Evolutionary conservation across 2,113 vertebrate genomes (phyloP).

Genomic region (Chaetops frenatus): DNA sequence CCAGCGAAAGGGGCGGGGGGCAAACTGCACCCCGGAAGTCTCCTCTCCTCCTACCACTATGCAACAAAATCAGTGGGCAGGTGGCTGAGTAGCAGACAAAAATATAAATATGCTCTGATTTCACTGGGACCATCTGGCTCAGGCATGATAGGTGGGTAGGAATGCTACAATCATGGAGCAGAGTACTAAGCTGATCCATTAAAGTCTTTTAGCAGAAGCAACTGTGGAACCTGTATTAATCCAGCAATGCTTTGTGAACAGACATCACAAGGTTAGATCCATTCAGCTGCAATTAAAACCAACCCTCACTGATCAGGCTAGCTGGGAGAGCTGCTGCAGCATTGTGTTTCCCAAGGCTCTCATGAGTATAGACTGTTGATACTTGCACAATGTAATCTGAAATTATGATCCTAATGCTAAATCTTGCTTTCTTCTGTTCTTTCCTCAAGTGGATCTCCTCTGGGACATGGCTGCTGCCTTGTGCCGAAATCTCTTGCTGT

Average conservation of each 20-base stretch:
- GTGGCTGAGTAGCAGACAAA: conserved; percentile 39
- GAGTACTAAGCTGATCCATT: conserved; percentile 51
- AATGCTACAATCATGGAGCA: conserved; percentile 47
- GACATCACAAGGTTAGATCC: conserved; percentile 47
- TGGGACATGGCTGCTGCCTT: neutral
- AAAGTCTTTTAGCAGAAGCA: conserved; percentile 59
- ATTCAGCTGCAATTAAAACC: conserved; percentile 22
- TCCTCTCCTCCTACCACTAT: conserved; percentile 16
- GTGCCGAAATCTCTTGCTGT: neutral
- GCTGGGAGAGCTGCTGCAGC: neutral
- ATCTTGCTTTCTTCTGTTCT: conserved; percentile 61
- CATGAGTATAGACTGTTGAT: conserved; percentile 10
- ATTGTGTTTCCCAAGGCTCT: neutral
- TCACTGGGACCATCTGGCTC: conserved; percentile 48
- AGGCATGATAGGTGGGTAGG: conserved; percentile 46
- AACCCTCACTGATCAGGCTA: neutral
- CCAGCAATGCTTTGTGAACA: neutral
- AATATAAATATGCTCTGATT: conserved; percentile 51
- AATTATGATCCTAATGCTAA: conserved; percentile 58
- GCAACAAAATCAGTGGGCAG: conserved; percentile 38
- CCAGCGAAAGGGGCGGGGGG: neutral
- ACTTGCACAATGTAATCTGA: conserved; percentile 46
- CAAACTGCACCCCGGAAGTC: neutral
- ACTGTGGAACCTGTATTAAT: conserved; percentile 28
- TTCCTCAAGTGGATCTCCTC: conserved; percentile 49